A percentile compares a stretch with the other conserved stretches of the same genome.
These are phyloP conservation scores for Tichodroma muraria DNA, from an alignment of 2,113 vertebrate species.

Conservation along the genomic window DNA sequence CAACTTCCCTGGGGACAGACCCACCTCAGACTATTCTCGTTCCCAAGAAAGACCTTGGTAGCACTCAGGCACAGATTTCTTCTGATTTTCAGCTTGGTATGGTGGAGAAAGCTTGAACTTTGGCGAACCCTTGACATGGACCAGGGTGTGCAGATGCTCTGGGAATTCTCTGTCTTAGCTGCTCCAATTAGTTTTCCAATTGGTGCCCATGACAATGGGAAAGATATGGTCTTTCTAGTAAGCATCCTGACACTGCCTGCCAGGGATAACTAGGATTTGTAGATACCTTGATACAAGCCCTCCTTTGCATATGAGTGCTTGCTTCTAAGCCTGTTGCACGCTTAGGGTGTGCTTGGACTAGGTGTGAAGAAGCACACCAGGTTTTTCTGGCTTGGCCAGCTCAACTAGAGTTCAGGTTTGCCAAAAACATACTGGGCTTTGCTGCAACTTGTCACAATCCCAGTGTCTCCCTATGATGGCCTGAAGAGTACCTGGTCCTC, in stretches of 20 bases:
- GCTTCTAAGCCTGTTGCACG: not conserved
- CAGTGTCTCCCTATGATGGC: not conserved
- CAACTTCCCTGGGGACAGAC: not conserved
- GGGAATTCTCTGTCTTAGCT: not conserved
- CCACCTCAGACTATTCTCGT: not conserved
- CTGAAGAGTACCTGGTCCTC: not conserved
- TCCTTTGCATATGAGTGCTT: not conserved
- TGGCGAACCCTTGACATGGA: not conserved
- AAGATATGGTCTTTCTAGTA: not conserved
- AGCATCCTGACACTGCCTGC: not conserved
- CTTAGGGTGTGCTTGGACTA: not conserved
- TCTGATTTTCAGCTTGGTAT: not conserved
- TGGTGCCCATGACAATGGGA: too few relatives aligned
- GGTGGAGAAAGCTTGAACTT: not conserved
- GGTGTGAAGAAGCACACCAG: not conserved
- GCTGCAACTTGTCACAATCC: not conserved
- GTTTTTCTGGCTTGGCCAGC: conserved; percentile 2
- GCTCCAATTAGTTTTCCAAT: too few relatives aligned
- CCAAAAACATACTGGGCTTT: not conserved
- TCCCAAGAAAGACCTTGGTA: not conserved
- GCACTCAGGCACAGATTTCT: not conserved
- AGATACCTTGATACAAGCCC: not conserved
- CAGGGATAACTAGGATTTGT: not conserved
- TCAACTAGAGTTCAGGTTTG: not conserved
- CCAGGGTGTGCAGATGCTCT: not conserved